Conservation (phyloP, 2,888 invertebrate genomes). For the Drosophila mulleri region DNA sequence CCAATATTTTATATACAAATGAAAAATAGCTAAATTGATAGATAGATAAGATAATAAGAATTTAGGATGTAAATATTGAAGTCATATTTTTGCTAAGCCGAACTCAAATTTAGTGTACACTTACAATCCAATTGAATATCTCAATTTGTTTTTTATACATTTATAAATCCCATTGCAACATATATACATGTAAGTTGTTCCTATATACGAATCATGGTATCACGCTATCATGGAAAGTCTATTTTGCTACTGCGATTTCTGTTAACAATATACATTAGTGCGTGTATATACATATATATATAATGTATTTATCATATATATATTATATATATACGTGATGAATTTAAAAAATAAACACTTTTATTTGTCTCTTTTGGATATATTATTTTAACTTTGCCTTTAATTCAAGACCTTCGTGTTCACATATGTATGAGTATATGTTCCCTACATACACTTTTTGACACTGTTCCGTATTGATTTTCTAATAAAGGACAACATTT, state of each 20-base stretch:
- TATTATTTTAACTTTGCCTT: no score
- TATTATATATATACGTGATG: neutral
- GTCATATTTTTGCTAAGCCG: conserved; percentile 37
- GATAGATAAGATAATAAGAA: neutral
- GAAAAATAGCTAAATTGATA: neutral
- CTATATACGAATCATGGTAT: conserved; percentile 5
- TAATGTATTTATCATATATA: neutral
- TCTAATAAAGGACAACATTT: no score
- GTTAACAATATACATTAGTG: neutral
- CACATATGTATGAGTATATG: no score
- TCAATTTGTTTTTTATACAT: conserved; percentile 13
- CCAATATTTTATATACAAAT: conserved; percentile 7
- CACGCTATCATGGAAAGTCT: neutral
- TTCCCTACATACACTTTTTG: no score
- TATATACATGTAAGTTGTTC: neutral
- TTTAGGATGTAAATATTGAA: neutral
- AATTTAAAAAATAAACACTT: no score
- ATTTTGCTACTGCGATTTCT: neutral
- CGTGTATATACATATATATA: neutral
- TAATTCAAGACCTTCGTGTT: no score
- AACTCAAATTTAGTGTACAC: conserved; percentile 20
- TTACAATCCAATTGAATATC: conserved; percentile 25
- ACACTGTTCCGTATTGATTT: no score
- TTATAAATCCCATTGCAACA: neutral
- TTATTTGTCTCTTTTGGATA: no score